Evolutionary conservation across 1,140 invertebrate species (phyloP).

Genomic region (Pentalonia nigronervosa): DNA sequence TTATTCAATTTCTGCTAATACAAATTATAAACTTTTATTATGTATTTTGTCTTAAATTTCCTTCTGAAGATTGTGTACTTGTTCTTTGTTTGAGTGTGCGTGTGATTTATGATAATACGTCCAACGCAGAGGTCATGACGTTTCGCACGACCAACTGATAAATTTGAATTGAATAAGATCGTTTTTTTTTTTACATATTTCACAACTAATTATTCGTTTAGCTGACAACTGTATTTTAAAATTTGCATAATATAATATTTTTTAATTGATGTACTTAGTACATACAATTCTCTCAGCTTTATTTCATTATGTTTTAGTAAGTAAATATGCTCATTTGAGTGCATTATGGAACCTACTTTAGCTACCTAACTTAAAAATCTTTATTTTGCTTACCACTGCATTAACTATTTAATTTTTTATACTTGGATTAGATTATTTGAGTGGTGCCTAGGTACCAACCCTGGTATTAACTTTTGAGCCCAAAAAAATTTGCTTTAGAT

Average conservation of each 20-base stretch:
- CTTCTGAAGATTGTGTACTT: background rate
- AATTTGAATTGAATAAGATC: background rate
- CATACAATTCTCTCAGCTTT: background rate
- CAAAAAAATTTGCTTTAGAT: background rate
- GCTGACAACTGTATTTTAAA: background rate
- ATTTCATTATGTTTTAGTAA: background rate
- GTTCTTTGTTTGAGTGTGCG: background rate
- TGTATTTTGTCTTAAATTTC: background rate
- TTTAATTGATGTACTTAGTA: too few relatives aligned
- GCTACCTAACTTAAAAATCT: background rate
- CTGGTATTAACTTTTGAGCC: background rate
- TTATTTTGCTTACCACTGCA: background rate
- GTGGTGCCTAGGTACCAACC: background rate
- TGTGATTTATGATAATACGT: slow-evolving; percentile 2
- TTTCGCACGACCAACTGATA: background rate
- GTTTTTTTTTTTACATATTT: background rate
- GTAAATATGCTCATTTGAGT: background rate
- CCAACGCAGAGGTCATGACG: background rate
- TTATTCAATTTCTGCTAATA: background rate
- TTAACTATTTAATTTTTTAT: too few relatives aligned
- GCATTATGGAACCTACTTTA: too few relatives aligned
- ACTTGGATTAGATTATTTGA: background rate
- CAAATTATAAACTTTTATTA: background rate
- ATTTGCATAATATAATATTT: background rate
- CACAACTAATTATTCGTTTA: background rate